A percentile compares a stretch with the other conserved stretches of the same genome.
phyloP scores from a whole-genome alignment of 2,113 vertebrate genomes.

The Cololabis saira region DNA sequence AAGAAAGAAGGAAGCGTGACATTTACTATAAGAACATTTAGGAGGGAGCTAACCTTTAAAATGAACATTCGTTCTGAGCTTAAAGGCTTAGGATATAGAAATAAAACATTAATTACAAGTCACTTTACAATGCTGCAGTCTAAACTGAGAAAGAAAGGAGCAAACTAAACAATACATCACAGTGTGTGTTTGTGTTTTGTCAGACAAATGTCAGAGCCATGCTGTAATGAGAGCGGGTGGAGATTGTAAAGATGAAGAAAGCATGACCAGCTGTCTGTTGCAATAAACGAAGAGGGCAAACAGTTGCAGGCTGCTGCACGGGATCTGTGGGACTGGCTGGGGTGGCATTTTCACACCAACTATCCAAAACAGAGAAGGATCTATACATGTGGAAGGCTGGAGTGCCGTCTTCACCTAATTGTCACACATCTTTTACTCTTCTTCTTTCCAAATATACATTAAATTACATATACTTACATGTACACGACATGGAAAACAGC shows the following conservation, averaged over 20 bases:
- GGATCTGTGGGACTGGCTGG: constrained; percentile 18
- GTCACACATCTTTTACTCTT: not conserved
- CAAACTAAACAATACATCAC: not conserved
- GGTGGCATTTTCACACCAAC: constrained; percentile 33
- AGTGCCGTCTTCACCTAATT: not conserved
- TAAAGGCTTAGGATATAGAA: constrained; percentile 37
- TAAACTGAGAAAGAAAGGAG: not conserved
- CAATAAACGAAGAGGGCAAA: constrained; percentile 41
- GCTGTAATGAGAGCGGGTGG: constrained; percentile 30
- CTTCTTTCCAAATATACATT: not conserved
- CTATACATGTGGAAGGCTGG: constrained; percentile 1
- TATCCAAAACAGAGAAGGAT: constrained; percentile 11
- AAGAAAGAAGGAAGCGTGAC: constrained; percentile 50
- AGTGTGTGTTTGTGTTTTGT: constrained; percentile 30
- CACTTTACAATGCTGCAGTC: constrained; percentile 20
- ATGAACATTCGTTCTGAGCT: constrained; percentile 45
- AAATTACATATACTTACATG: constrained; percentile 6
- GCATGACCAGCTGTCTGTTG: constrained; percentile 30
- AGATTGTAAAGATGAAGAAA: constrained; percentile 25
- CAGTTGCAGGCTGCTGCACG: constrained; percentile 29
- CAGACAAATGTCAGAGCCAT: constrained; percentile 22
- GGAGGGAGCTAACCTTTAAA: constrained; percentile 71
- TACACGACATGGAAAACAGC: constrained; percentile 5
- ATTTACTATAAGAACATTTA: constrained; percentile 63
- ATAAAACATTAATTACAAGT: constrained; percentile 40